Percentiles rank a stretch among this genome's conserved stretches.
Conservation (phyloP, 2,888 invertebrate genomes). For the Polia nebulosa region DNA sequence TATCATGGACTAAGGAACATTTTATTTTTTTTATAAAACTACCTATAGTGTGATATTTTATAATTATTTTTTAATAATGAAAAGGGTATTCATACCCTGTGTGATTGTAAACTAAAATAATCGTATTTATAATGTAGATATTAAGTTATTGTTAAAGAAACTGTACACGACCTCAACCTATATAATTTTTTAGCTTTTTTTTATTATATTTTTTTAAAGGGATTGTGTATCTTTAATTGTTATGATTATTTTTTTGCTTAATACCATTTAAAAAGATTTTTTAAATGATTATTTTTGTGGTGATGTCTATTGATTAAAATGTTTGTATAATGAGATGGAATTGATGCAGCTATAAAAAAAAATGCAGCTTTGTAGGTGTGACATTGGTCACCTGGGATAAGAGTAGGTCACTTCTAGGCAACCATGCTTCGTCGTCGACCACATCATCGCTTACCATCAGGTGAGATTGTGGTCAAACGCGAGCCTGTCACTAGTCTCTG, state of each 20-base stretch:
- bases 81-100: slow-evolving; percentile 31
- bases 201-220: slow-evolving; percentile 18
- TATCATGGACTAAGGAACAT: slow-evolving; percentile 17
- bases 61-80: slow-evolving; percentile 6
- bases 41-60: slow-evolving; percentile 45
- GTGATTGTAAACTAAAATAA: slow-evolving; percentile 41
- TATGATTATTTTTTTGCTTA: not conserved
- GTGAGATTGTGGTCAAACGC: too few species aligned
- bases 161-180: slow-evolving; percentile 38
- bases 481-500: too few species aligned
- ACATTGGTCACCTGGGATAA: too few species aligned
- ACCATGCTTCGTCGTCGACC: too few species aligned
- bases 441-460: too few species aligned
- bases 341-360: too few species aligned
- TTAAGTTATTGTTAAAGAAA: slow-evolving; percentile 28
- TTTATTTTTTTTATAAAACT: slow-evolving; percentile 3
- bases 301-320: too few species aligned
- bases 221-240: slow-evolving; percentile 26
- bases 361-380: too few species aligned
- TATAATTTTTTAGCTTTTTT: slow-evolving; percentile 13
- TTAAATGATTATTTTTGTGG: not conserved
- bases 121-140: slow-evolving; percentile 4
- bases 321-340: not conserved
- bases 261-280: not conserved
- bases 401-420: too few species aligned